phyloP scores from a whole-genome alignment of 2,888 invertebrate species.

The Drosophila phalerata region DNA sequence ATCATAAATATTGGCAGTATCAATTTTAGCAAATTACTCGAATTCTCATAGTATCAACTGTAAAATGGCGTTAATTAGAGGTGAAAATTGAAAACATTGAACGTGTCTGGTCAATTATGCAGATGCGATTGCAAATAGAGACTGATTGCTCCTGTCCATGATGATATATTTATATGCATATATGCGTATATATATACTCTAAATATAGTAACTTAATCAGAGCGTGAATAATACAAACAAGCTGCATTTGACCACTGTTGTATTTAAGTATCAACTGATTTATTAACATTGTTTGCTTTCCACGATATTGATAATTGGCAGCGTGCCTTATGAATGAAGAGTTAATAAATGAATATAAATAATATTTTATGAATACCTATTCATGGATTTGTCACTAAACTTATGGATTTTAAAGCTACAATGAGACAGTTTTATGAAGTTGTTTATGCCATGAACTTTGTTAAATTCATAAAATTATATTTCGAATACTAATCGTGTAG shows the following conservation, averaged over 20 bases:
- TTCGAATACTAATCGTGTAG: too few relatives aligned
- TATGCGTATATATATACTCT: conserved; percentile 29
- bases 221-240: conserved; percentile 66
- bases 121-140: conserved; percentile 65
- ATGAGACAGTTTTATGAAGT: conserved; percentile 2
- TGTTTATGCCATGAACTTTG: not conserved
- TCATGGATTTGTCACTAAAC: conserved; percentile 6
- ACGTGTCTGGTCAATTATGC: conserved; percentile 73
- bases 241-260: conserved; percentile 9
- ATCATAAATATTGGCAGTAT: conserved; percentile 66
- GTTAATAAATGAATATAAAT: conserved; percentile 19
- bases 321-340: conserved; percentile 20
- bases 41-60: conserved; percentile 47
- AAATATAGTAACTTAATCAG: conserved; percentile 72
- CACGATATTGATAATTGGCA: conserved; percentile 14
- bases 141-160: conserved; percentile 24
- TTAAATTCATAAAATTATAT: not conserved
- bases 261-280: conserved; percentile 22
- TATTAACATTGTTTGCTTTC: conserved; percentile 22
- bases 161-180: conserved; percentile 1
- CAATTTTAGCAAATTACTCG: conserved; percentile 60
- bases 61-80: conserved; percentile 71
- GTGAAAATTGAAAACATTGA: conserved; percentile 76
- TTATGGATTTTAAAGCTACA: conserved; percentile 1
- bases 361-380: conserved; percentile 8